Evolutionary conservation across 2,113 vertebrate genomes (phyloP), one percentile per base, ranked within the genome.

Genomic region (Oncorhynchus tshawytscha): DNA sequence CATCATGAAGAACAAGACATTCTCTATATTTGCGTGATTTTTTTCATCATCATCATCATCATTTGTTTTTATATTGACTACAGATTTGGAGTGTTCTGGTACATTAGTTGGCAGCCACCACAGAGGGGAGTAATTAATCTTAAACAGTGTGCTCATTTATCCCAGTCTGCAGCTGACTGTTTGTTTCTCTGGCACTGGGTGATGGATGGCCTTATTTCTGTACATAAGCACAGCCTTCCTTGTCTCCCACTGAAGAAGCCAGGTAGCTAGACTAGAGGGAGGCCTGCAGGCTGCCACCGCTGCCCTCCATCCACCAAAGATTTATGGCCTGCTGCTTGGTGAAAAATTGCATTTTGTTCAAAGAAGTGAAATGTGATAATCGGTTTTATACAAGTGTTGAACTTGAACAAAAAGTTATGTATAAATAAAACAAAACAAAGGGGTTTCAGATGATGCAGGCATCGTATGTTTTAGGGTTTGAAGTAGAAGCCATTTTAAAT

Each of bases 201-300:
- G 89, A 91, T 78, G 65, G 82, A 91, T 88, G 48, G 78, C 71
- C 72, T 88, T 86, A 85, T 88, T 87, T 84, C 76, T 78, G 24
- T 78, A 71, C 82, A 87, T 89, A 86, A 90, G 83, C 86, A 86
- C 84, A 82, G 77, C 79, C 82, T 45, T 45, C 39, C 39, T 71
- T 81, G 81, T 85, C 82, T 80, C 79, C 48, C 67, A 71, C 72
- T 81, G 83, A 81, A 80, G 78, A 77, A 54, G 51, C 51, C 51
- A 70, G 76, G 78, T 78, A 80, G 81, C 74, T 12, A n/a, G 67
- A 62, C 65, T 67, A 22, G 25, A 67, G 24, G 67, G 67, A 18
- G 15, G 12, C 8, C 49, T 81, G 78, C 67, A 79, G 78, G 78
- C 29, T 73, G 77, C 15, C 18, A 0, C 75, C 67, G 8, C 5